Conservation (phyloP, 1,140 invertebrate genomes). For the Metaphire vulgaris region DNA sequence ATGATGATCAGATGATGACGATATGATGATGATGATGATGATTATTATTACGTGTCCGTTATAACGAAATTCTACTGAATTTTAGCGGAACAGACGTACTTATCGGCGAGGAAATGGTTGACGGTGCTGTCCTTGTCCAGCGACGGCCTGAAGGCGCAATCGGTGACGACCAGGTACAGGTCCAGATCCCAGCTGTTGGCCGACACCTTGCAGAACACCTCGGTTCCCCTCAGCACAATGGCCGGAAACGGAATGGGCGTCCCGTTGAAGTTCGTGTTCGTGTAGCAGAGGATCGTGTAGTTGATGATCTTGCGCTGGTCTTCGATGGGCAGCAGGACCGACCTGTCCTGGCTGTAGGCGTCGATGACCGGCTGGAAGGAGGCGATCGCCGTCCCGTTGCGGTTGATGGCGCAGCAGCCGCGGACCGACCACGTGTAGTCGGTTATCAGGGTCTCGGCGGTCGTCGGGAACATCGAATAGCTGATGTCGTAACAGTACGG, state of each 20-base stretch:
- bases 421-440: neutral
- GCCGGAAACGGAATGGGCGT: neutral
- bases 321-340: neutral
- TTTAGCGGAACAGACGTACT: too few species aligned
- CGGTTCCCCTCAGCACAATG: neutral
- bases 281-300: neutral
- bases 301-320: neutral
- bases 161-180: neutral
- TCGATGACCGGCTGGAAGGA: neutral
- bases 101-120: neutral
- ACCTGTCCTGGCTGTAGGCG: neutral
- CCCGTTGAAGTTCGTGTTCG: neutral
- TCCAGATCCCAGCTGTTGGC: neutral
- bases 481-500: neutral
- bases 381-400: neutral
- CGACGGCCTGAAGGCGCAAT: neutral
- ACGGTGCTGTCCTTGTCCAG: neutral
- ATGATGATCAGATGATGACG: too few species aligned
- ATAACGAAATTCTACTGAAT: too few species aligned
- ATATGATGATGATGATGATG: too few species aligned
- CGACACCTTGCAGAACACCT: neutral
- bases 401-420: neutral
- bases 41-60: too few species aligned
- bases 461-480: neutral
- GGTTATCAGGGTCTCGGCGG: neutral